Evolutionary conservation across 2,888 invertebrate species (phyloP).

Genomic region (Odontocerum albicorne): DNA sequence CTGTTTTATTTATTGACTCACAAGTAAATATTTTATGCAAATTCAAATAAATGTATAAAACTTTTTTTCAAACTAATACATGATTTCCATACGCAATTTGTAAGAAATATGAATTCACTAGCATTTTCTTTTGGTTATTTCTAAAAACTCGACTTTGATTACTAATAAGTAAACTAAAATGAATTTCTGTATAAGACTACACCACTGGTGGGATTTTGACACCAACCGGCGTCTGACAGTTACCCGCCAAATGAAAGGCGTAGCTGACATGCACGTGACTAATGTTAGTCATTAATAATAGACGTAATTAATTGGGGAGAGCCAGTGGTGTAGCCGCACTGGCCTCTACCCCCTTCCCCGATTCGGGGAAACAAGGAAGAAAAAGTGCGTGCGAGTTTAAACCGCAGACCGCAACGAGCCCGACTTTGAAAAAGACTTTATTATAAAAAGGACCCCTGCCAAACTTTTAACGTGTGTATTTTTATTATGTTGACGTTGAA

Average conservation of each 20-base stretch:
- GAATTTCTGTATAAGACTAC: background rate
- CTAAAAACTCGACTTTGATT: too few species aligned
- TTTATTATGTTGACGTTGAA: too few species aligned
- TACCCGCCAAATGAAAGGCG: conserved; percentile 32
- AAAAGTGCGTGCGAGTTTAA: conserved; percentile 26
- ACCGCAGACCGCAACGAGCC: conserved; percentile 19
- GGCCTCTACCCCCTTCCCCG: background rate
- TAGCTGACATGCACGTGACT: conserved; percentile 48
- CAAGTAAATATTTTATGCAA: too few species aligned
- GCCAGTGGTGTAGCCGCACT: background rate
- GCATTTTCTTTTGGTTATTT: too few species aligned
- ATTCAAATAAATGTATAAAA: too few species aligned
- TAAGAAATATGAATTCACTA: too few species aligned
- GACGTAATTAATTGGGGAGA: conserved; percentile 53
- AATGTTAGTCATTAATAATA: conserved; percentile 58
- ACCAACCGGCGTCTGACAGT: conserved; percentile 29
- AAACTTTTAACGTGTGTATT: too few species aligned
- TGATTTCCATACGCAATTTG: too few species aligned
- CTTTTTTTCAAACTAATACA: too few species aligned
- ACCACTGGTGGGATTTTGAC: conserved; percentile 24
- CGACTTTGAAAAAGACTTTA: conserved; percentile 11
- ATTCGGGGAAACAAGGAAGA: background rate
- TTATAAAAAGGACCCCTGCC: too few species aligned
- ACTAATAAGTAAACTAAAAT: too few species aligned
- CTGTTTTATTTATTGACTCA: too few species aligned